phyloP scores from a whole-genome alignment of 2,888 invertebrate species.

The Aplocera efformata region DNA sequence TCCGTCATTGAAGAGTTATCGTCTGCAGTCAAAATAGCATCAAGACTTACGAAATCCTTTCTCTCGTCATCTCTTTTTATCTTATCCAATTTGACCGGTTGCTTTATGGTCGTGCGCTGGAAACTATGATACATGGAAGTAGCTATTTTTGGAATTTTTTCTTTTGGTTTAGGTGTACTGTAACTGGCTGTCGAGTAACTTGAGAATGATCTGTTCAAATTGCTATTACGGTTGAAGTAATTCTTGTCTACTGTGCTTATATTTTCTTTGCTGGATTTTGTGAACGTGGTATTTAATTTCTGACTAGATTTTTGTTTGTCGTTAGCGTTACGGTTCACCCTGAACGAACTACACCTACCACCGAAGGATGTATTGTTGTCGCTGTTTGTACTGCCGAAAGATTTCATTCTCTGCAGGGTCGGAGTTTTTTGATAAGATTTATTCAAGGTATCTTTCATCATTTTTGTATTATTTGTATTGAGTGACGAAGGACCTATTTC shows the following conservation, averaged over 20 bases:
- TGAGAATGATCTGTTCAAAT: constrained; percentile 68
- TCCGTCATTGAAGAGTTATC: constrained; percentile 73
- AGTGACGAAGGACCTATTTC: constrained; percentile 56
- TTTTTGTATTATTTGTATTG: constrained; percentile 63
- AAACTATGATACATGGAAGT: constrained; percentile 74
- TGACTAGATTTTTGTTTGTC: constrained; percentile 55
- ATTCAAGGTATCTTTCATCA: constrained; percentile 73
- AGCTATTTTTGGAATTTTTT: constrained; percentile 73
- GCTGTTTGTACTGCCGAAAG: constrained; percentile 67
- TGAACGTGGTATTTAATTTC: constrained; percentile 70
- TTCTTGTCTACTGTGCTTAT: constrained; percentile 60
- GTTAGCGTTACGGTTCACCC: constrained; percentile 62
- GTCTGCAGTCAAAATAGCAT: constrained; percentile 59
- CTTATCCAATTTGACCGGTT: constrained; percentile 71
- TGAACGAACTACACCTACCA: constrained; percentile 71
- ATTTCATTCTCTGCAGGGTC: constrained; percentile 74
- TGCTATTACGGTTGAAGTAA: constrained; percentile 63
- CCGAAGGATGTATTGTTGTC: constrained; percentile 58
- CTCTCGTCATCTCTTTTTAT: constrained; percentile 63
- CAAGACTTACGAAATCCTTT: constrained; percentile 73
- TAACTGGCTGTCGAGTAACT: constrained; percentile 67
- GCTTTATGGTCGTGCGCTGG: constrained; percentile 65
- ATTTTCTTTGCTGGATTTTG: constrained; percentile 75
- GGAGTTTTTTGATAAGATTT: constrained; percentile 78
- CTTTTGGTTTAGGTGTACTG: constrained; percentile 70